Evolutionary conservation across 2,888 invertebrate species (phyloP), one percentile per base, ranked within the genome.

Genomic region (Apotomis capreana): DNA sequence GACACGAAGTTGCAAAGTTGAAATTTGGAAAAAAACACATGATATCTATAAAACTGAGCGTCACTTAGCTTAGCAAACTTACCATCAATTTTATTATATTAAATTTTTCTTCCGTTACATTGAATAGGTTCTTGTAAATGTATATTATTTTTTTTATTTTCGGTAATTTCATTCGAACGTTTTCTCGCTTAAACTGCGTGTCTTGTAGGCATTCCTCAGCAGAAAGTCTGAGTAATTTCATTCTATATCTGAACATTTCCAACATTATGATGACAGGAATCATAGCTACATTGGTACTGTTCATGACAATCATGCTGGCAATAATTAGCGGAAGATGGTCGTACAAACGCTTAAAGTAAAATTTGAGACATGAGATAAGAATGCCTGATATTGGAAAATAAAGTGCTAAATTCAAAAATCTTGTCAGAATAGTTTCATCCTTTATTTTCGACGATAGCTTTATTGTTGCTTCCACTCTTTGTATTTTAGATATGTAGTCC

Each of bases 61-160:
- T 26, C 26, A 26, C 26, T 26, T 2, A 2, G 26, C 26, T 26
- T 26, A 2, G 26, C 2, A 26, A 26, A 26, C 64, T 65, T 65
- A 65, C 64, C 64, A 55, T 55, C 15, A 65, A 65, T 26, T 65
- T 65, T 26, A 57, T 3, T 2, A 65, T n/a, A 65, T 46, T 12
- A 26, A 65, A 55, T 8, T 65, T 55, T 26, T 44, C 5, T 46
- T 65, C 64, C 3, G 55, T 65, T 0, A 65, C 64, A 5, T 55
- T 13, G 1, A 12, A 55, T 0, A 65, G 46, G 9, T 65, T 65
- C 40, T 55, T 65, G 55, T 65, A 65, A 57, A 65, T 15, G 26
- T 65, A 46, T 26, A 65, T n/a, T 5, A 65, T 15, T 46, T 65
- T 55, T 26, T 65, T 65, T 65, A 65, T 57, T 46, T 55, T 65